Base-by-base conservation (phyloP, 1,140 invertebrate genomes). In the Neuroterus valhalla region DNA sequence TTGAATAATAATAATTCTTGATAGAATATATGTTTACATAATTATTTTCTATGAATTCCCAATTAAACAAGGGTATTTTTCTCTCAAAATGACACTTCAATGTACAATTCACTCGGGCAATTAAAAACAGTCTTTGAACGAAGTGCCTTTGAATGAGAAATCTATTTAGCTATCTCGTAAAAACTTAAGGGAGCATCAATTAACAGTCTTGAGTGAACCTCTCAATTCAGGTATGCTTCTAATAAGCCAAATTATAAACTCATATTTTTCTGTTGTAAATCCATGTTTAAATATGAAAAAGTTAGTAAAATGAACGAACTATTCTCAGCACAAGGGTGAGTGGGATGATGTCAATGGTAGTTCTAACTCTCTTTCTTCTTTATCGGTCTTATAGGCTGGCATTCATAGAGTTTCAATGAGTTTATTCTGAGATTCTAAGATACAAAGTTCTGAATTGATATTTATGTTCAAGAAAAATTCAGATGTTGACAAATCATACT, bases 251-350 rank as follows among this genome's bases (percentile, higher is more conserved):
- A 2, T 48, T 48, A 17, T 15, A 48, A 48, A 17, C 15, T 48
- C 15, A 15, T 6, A n/a, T 46, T 2, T 62, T 62, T 62, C 31
- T 62, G 2, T 14, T 14, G n/a, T 38, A 31, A 2, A 55, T 15
- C 26, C 12, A 62, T 23, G 21, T 62, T 23, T 62, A 15, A 31
- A 21, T 14, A 31, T 15, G 31, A 62, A 62, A 62, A 62, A 62
- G 23, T 62, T 62, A 26, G 31, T 62, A 38, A 62, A 31, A 62
- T 62, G 31, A 62, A 62, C 55, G 31, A 62, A 62, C 55, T 62
- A 62, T 62, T 31, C 31, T 31, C 55, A 62, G 55, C 26, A 62
- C 26, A 62, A 62, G 55, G 21, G 55, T 14, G 4, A 62, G 31
- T 62, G 21, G 31, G 31, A 38, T 62, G 15, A 62, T 23, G 55